Percentiles rank a stretch among this genome's conserved stretches.
phyloP scores from a whole-genome alignment of 2,888 invertebrate species.

The Rhopalosiphum nymphaeae region DNA sequence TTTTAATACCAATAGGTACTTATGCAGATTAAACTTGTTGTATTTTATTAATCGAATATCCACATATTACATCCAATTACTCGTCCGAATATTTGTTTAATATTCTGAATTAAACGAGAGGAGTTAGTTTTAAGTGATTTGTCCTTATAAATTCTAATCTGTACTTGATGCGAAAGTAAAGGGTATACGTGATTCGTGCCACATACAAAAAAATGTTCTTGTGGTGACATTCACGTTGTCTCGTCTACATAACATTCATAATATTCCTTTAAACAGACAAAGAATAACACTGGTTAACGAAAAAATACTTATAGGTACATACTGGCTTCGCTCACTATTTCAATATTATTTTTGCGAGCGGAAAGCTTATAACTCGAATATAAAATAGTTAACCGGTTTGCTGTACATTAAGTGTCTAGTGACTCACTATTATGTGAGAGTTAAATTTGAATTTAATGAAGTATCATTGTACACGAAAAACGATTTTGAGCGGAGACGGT shows the following conservation, averaged over 20 bases:
- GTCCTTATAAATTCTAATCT: constrained; percentile 4
- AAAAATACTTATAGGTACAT: no score
- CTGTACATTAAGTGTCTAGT: no score
- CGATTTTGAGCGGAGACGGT: no score
- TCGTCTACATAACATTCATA: not conserved
- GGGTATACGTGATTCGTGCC: not conserved
- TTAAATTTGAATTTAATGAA: no score
- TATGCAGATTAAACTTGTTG: not conserved
- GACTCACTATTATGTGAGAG: no score
- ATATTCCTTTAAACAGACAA: not conserved
- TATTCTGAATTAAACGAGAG: not conserved
- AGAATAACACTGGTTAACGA: no score
- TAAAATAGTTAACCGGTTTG: no score
- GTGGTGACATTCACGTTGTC: not conserved
- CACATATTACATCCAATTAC: constrained; percentile 26
- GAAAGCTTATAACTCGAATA: no score
- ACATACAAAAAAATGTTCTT: not conserved
- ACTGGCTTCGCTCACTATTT: no score
- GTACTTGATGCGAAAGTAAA: not conserved
- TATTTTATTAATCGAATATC: constrained; percentile 17
- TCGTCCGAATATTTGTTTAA: not conserved
- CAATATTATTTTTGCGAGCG: no score
- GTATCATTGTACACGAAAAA: no score
- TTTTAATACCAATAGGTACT: not conserved
- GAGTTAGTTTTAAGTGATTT: constrained; percentile 22